Conservation (phyloP, 1,140 invertebrate genomes). For the Platyura marginata region DNA sequence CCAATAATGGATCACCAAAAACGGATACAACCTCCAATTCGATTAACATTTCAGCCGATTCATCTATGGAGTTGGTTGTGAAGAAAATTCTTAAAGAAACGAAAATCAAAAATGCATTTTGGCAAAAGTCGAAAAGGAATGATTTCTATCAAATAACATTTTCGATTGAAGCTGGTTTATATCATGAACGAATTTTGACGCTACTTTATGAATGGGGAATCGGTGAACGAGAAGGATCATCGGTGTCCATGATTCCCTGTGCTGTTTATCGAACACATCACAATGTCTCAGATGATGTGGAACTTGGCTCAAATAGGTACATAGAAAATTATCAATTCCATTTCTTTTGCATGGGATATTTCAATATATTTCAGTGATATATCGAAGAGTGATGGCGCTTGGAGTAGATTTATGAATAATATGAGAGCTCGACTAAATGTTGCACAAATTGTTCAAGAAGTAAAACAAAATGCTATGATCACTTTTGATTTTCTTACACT, state of each 20-base stretch:
- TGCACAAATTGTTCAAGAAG: conserved; percentile 45
- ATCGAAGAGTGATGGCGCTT: conserved; percentile 11
- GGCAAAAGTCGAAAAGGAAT: conserved; percentile 14
- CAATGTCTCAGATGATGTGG: not conserved
- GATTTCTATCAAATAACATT: conserved; percentile 23
- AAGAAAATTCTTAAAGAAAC: conserved; percentile 17
- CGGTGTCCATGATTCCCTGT: conserved; percentile 25
- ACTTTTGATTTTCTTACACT: conserved; percentile 58
- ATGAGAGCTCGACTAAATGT: conserved; percentile 44
- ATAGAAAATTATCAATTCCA: too few relatives aligned
- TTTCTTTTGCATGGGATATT: not conserved
- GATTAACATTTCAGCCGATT: conserved; percentile 9
- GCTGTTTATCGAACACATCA: conserved; percentile 14
- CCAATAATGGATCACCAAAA: not conserved
- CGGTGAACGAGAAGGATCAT: conserved; percentile 23
- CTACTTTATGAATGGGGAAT: conserved; percentile 25
- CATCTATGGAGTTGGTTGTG: conserved; percentile 17
- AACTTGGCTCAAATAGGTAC: conserved; percentile 1
- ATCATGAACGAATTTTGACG: conserved; percentile 24
- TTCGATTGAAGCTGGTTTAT: conserved; percentile 22
- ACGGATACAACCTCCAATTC: not conserved
- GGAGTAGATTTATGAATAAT: conserved; percentile 35
- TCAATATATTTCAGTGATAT: not conserved
- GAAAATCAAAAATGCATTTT: conserved; percentile 17
- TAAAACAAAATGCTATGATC: conserved; percentile 40